Conservation (phyloP, 2,888 invertebrate species). For the Lagria hirta region DNA sequence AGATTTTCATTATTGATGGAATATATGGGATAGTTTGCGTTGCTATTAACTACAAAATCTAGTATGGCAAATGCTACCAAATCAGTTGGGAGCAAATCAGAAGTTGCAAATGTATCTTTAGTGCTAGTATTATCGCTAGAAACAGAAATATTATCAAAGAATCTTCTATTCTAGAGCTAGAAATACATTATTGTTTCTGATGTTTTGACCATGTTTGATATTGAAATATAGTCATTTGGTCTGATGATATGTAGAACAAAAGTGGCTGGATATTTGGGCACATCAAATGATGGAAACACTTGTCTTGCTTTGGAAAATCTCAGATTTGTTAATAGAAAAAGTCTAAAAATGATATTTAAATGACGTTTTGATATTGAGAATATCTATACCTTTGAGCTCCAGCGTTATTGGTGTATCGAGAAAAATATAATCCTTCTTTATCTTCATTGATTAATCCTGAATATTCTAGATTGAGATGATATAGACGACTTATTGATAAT, state of each 20-base stretch:
- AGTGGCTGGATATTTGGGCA: background rate
- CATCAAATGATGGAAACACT: constrained; percentile 12
- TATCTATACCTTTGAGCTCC: background rate
- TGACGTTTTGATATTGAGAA: constrained; percentile 1
- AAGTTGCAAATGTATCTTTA: constrained; percentile 4
- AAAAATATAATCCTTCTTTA: background rate
- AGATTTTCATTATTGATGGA: background rate
- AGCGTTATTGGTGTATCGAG: background rate
- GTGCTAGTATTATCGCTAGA: constrained; percentile 1
- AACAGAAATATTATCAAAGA: too few relatives aligned
- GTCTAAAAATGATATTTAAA: constrained; percentile 2
- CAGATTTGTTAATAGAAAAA: constrained; percentile 5
- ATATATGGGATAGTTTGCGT: background rate
- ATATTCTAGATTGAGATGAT: too few relatives aligned
- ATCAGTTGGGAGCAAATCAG: constrained; percentile 7
- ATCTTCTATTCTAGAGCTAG: background rate
- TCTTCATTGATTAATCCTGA: too few relatives aligned
- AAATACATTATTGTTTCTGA: constrained; percentile 2
- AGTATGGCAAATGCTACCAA: constrained; percentile 7
- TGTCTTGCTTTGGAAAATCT: constrained; percentile 5
- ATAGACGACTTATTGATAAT: too few relatives aligned
- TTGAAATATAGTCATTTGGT: constrained; percentile 6
- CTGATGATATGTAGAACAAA: constrained; percentile 1
- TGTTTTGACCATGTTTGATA: constrained; percentile 1
- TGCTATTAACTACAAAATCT: background rate